Evolutionary conservation across 2,888 invertebrate species (phyloP), one percentile per base, ranked within the genome.

Genomic region (Helobdella robusta): DNA sequence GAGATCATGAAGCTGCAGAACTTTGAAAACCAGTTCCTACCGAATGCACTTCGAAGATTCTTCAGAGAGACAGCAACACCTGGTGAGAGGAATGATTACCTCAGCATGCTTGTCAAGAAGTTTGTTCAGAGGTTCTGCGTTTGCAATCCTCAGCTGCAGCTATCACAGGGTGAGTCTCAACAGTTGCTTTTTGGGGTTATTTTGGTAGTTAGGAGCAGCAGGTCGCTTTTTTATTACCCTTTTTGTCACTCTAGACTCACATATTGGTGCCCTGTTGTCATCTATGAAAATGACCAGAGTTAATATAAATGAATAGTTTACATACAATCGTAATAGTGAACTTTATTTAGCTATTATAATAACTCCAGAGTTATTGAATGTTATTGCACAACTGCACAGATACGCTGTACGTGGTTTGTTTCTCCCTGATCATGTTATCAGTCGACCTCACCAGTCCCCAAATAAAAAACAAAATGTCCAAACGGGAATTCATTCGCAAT

Each of bases 401-500:
- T 70, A 75, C 77, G 8, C 79, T 82, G 18, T 82, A 80, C 72
- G 76, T 82, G 60, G 72, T 82, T 50, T 82, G 82, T 68, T 82
- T 77, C 74, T 82, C 82, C 0, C 75, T 82, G 60, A 81, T 82
- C 67, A 76, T 82, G 77, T 73, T 82, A 65, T 82, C 82, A 1
- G 81, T 81, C 4, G 82, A 82, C 71, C 75, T 82, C 32, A 73
- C 76, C 64, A 80, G 80, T 69, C 82, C 82, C 30, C 80, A 81
- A 66, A 79, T 82, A 64, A 82, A 81, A 72, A 82, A 82, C 76
- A 82, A 82, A 73, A 82, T 82, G 82, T 82, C 82, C 20, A 82
- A 82, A 70, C 73, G 82, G 59, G 82, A 82, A 71, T 82, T 82
- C 69, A 82, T 82, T 72, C 77, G 80, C 65, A 82, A 82, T 74